phyloP scores from a whole-genome alignment of 2,888 invertebrate genomes.

The Mellilla xanthometata region DNA sequence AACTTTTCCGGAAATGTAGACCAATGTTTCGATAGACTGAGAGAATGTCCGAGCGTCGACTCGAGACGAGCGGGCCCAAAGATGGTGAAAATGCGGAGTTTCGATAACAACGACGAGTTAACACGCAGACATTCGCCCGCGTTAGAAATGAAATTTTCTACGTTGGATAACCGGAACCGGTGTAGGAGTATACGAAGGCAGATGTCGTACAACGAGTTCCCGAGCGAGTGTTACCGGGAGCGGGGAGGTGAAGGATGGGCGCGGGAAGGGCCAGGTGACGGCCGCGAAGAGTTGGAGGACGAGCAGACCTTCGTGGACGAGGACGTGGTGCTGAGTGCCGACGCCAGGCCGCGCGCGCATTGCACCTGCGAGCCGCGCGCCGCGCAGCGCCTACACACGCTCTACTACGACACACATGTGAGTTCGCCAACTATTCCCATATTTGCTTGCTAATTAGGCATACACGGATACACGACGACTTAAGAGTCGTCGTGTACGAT shows the following conservation, averaged over 20 bases:
- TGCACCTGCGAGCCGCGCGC: constrained; percentile 66
- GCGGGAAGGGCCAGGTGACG: constrained; percentile 50
- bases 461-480: no score
- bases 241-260: constrained; percentile 62
- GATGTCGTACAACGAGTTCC: constrained; percentile 79
- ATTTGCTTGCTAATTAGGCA: no score
- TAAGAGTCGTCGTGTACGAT: no score
- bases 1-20: constrained; percentile 78
- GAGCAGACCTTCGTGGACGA: constrained; percentile 66
- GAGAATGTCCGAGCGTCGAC: constrained; percentile 58
- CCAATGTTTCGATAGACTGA: constrained; percentile 74
- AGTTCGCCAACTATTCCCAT: no score
- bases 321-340: constrained; percentile 58
- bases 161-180: constrained; percentile 72
- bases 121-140: constrained; percentile 57
- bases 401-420: constrained; percentile 75
- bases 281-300: constrained; percentile 52
- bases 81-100: constrained; percentile 67
- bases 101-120: constrained; percentile 68
- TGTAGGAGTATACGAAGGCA: constrained; percentile 74
- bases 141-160: constrained; percentile 70
- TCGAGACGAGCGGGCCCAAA: constrained; percentile 51
- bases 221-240: constrained; percentile 68
- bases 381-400: constrained; percentile 61
- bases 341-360: constrained; percentile 51